These are phyloP conservation scores for Ectobius pallidus DNA, from an alignment of 2,888 invertebrate species.

Conservation along the genomic window DNA sequence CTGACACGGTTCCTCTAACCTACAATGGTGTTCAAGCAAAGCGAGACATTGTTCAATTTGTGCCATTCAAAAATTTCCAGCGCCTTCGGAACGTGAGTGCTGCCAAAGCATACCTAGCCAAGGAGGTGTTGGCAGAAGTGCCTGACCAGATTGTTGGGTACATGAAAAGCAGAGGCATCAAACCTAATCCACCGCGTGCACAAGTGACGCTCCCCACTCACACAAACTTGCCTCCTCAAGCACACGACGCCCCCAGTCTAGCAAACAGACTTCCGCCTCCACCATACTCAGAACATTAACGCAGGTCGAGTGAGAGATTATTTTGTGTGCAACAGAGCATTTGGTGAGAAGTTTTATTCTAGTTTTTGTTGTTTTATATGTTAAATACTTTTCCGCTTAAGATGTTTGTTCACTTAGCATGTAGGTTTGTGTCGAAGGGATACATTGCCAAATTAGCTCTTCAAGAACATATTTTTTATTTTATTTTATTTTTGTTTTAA, in stretches of 20 bases:
- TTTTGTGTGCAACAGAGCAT: too few relatives aligned
- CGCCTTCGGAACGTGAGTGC: slow-evolving; percentile 46
- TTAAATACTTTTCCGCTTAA: too few relatives aligned
- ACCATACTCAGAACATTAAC: slow-evolving; percentile 5
- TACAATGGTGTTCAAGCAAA: slow-evolving; percentile 55
- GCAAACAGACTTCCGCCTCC: slow-evolving; percentile 1
- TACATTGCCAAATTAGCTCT: too few relatives aligned
- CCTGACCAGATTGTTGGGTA: slow-evolving; percentile 59
- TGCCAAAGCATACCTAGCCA: slow-evolving; percentile 55
- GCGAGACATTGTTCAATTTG: slow-evolving; percentile 64
- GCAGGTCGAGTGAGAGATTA: too few relatives aligned
- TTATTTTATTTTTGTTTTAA: too few relatives aligned
- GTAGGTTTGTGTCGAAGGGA: too few relatives aligned
- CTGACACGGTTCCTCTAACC: slow-evolving; percentile 56
- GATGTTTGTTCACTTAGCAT: too few relatives aligned
- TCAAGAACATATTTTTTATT: too few relatives aligned
- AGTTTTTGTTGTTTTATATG: too few relatives aligned
- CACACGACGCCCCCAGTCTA: too few relatives aligned
- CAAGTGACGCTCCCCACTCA: background rate
- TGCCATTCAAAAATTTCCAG: slow-evolving; percentile 55
- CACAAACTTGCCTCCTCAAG: background rate
- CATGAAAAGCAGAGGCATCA: slow-evolving; percentile 54
- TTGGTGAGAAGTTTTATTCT: too few relatives aligned
- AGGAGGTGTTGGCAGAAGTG: slow-evolving; percentile 64
- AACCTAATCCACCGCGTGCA: slow-evolving; percentile 39